A percentile compares a stretch with the other conserved stretches of the same genome.
These are phyloP conservation scores for Drosophila fulvimacula DNA, from an alignment of 2,888 invertebrate species.

Conservation along the genomic window DNA sequence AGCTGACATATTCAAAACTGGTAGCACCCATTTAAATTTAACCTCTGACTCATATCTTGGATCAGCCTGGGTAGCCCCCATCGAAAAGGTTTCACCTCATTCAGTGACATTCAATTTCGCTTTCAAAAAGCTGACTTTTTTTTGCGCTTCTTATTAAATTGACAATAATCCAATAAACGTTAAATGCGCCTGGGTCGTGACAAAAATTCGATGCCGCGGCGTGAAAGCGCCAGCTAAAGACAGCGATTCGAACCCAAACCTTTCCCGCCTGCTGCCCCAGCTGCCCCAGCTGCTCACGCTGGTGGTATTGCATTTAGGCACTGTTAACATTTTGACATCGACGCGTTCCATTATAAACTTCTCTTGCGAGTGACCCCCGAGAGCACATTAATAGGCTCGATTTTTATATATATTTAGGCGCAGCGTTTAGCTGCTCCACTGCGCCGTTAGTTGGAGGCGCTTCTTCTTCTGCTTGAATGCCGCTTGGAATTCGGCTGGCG, in stretches of 20 bases:
- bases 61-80: slow-evolving; percentile 18
- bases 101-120: slow-evolving; percentile 60
- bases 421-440: slow-evolving; percentile 24
- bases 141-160: slow-evolving; percentile 59
- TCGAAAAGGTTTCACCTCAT: slow-evolving; percentile 51
- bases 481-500: slow-evolving; percentile 52
- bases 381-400: slow-evolving; percentile 70
- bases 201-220: slow-evolving; percentile 69
- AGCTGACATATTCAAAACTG: slow-evolving; percentile 47
- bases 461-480: slow-evolving; percentile 15
- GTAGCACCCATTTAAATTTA: slow-evolving; percentile 53
- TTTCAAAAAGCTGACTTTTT: slow-evolving; percentile 58
- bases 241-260: slow-evolving; percentile 23
- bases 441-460: slow-evolving; percentile 21
- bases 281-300: background rate
- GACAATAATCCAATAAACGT: slow-evolving; percentile 81
- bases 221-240: slow-evolving; percentile 69
- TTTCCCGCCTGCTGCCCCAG: background rate
- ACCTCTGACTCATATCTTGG: slow-evolving; percentile 65
- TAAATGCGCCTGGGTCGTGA: slow-evolving; percentile 73
- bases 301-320: slow-evolving; percentile 44
- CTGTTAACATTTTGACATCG: slow-evolving; percentile 77
- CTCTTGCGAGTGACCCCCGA: slow-evolving; percentile 38
- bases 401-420: slow-evolving; percentile 34
- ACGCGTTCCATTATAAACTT: slow-evolving; percentile 66